These are phyloP conservation scores for Goniozus legneri DNA, from an alignment of 1,140 invertebrate species.

Conservation along the genomic window DNA sequence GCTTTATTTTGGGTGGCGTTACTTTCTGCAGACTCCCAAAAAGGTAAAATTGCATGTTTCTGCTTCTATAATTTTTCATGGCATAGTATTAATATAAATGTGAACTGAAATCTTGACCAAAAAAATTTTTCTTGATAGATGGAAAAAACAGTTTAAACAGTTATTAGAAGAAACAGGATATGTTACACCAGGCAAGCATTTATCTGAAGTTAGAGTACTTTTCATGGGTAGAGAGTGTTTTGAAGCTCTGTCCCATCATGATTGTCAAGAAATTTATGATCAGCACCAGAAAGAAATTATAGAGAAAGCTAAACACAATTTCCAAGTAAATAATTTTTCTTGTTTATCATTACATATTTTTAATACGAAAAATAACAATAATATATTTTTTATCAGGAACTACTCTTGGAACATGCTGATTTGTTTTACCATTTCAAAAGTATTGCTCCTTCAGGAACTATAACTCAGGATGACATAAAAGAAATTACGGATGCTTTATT, in stretches of 20 bases:
- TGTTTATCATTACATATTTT: neutral
- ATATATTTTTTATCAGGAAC: slow-evolving; percentile 66
- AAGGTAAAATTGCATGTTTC: slow-evolving; percentile 43
- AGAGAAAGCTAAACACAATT: slow-evolving; percentile 87
- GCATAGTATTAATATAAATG: neutral
- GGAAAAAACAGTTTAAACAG: slow-evolving; percentile 90
- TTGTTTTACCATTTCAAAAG: slow-evolving; percentile 92
- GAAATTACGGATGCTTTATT: slow-evolving; percentile 89
- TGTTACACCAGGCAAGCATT: slow-evolving; percentile 87
- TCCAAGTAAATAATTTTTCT: slow-evolving; percentile 64
- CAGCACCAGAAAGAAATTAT: slow-evolving; percentile 91
- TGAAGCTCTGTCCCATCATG: slow-evolving; percentile 83
- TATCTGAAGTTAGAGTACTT: slow-evolving; percentile 88
- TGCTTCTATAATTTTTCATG: neutral
- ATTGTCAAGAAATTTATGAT: slow-evolving; percentile 92
- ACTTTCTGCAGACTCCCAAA: slow-evolving; percentile 54
- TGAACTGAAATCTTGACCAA: neutral
- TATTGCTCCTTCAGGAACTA: slow-evolving; percentile 82
- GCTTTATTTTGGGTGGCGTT: slow-evolving; percentile 53
- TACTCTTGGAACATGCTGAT: slow-evolving; percentile 90
- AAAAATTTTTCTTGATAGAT: slow-evolving; percentile 55
- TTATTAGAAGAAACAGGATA: slow-evolving; percentile 91
- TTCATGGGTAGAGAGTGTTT: slow-evolving; percentile 96
- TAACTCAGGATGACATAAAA: slow-evolving; percentile 91
- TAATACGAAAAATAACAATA: neutral